A percentile compares a stretch with the other conserved stretches of the same genome.
phyloP scores from a whole-genome alignment of 2,113 vertebrate genomes.

The Hydropotes inermis region DNA sequence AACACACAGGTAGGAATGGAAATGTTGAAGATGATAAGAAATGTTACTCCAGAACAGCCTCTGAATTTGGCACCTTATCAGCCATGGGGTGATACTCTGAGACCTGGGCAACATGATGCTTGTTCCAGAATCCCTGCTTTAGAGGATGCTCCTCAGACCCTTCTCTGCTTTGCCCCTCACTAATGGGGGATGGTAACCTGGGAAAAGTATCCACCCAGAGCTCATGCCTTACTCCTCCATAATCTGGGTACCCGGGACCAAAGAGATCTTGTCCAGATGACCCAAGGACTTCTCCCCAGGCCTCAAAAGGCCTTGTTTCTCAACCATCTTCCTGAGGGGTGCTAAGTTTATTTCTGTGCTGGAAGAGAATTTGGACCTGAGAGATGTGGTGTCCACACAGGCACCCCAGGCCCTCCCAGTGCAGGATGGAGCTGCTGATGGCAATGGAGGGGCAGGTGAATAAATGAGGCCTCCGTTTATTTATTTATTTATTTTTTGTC shows the following conservation, averaged over 20 bases:
- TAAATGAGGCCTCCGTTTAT: neutral
- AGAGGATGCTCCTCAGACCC: neutral
- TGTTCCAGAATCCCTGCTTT: neutral
- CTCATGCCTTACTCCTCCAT: neutral
- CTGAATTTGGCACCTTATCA: neutral
- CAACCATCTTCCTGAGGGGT: neutral
- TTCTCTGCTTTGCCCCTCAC: neutral
- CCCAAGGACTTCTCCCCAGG: neutral
- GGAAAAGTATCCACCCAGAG: neutral
- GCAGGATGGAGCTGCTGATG: neutral
- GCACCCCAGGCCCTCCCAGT: neutral
- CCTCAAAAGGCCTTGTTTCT: neutral
- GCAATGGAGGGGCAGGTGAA: neutral
- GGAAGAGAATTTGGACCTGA: neutral
- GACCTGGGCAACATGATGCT: no score
- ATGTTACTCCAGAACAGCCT: neutral
- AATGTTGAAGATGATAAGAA: neutral
- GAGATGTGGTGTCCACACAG: neutral
- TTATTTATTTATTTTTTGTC: neutral
- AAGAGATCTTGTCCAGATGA: neutral
- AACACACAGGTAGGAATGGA: neutral
- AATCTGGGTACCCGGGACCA: neutral
- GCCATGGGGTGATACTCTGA: neutral
- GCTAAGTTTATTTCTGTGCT: neutral
- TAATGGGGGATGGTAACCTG: neutral